Base-by-base conservation (phyloP, 1,140 invertebrate genomes). In the Nasonia longicornis region DNA sequence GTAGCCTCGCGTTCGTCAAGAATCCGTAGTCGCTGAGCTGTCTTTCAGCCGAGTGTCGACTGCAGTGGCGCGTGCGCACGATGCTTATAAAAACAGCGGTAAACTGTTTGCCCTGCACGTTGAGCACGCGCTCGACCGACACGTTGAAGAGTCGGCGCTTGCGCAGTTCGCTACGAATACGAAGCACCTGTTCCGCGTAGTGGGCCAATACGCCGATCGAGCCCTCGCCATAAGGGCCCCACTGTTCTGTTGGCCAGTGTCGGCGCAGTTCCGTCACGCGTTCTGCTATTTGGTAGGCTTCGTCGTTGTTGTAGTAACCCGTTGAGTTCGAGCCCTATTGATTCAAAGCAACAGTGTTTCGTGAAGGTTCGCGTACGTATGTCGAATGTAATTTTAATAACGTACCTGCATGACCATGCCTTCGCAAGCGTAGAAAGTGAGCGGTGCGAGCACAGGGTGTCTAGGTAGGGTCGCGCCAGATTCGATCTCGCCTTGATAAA, bases 91-190 rank as follows among this genome's bases (percentile, higher is more conserved):
- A 95, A 42, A 97, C 94, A 0, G 95, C 96, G 12, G 96, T 92
- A 86, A 97, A 98, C 89, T 97, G 96, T 88, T 97, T 97, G 88
- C 96, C 96, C 91, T 97, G 96, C 0, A 97, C 96, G 90, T 97
- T 97, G 0, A 96, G 91, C 12, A 97, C 96, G 81, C 96, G 91
- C 87, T 97, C 96, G 1, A 97, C 96, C 8, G 95, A 96, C 45
- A 97, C 94, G 64, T 95, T 94, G 79, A 92, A 93, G 86, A 97
- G 92, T 69, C 94, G 91, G 7, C 93, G 90, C 86, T 96, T 96
- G 52, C 96, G 91, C 22, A 97, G 86, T 86, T 96, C 95, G n/a
- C 92, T 93, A 79, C 96, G 92, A 71, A 97, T 96, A 64, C 94
- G 92, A 83, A 94, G 93, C 16, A 96, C 82, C 91, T 98, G 96